phyloP scores from a whole-genome alignment of 2,113 vertebrate genomes.

The Myotis lucifugus region DNA sequence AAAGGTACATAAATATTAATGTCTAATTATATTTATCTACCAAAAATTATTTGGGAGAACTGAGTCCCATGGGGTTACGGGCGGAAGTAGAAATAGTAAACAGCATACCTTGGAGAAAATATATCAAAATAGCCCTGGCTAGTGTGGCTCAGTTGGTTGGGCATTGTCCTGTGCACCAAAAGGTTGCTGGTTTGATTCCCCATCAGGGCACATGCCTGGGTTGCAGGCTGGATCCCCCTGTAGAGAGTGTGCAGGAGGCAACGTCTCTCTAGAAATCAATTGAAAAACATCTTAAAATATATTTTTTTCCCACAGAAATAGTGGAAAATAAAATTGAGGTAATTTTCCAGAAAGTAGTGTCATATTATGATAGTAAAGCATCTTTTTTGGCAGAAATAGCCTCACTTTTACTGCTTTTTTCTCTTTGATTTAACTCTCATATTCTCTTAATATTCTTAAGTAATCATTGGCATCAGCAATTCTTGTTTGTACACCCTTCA shows the following conservation, averaged over 20 bases:
- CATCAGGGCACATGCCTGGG: background rate
- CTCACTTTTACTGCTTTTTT: background rate
- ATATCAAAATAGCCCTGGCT: background rate
- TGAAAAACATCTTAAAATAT: too few relatives aligned
- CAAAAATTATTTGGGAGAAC: background rate
- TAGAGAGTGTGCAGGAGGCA: background rate
- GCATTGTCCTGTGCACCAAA: background rate
- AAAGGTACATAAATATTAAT: background rate
- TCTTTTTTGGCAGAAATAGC: background rate
- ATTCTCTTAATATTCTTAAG: background rate
- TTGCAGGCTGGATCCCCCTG: background rate
- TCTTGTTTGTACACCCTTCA: background rate
- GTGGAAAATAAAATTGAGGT: background rate
- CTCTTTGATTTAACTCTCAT: background rate
- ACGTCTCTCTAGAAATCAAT: background rate
- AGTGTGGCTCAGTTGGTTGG: background rate
- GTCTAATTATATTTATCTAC: background rate
- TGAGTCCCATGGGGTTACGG: rapidly evolving
- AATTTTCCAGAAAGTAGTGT: background rate
- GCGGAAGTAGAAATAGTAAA: background rate
- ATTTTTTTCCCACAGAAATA: background rate
- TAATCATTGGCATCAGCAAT: background rate
- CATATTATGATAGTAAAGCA: background rate
- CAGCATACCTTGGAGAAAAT: background rate
- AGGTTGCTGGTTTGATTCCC: background rate